Percentiles rank a stretch among this genome's conserved stretches.
Conservation (phyloP, 2,113 vertebrate genomes). For the Marmota flaviventris region DNA sequence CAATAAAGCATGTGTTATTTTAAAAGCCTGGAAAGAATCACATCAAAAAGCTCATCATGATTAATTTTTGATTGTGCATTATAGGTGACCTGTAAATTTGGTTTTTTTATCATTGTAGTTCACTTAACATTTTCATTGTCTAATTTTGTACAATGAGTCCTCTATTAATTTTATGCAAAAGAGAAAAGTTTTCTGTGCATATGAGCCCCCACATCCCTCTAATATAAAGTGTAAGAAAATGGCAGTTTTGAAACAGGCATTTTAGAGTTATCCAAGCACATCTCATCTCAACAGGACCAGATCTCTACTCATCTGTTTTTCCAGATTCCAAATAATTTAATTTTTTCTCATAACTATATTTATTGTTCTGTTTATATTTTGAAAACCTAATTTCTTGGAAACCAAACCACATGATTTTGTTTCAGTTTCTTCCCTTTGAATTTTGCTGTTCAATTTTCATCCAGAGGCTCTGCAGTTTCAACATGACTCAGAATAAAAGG, state of each 20-base stretch:
- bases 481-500: conserved; percentile 78
- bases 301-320: neutral
- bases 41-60: neutral
- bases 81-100: neutral
- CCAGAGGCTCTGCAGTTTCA: conserved; percentile 70
- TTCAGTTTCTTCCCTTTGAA: conserved; percentile 63
- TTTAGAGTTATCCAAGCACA: neutral
- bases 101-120: conserved; percentile 50
- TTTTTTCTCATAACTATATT: conserved; percentile 39
- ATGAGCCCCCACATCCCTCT: neutral
- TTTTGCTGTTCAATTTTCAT: conserved; percentile 60
- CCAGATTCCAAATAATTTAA: neutral
- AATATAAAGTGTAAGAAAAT: conserved; percentile 15
- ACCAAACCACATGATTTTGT: conserved; percentile 58
- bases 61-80: conserved; percentile 8
- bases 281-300: neutral
- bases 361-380: neutral
- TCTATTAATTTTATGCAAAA: neutral
- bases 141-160: neutral
- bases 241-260: neutral
- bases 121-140: conserved; percentile 40
- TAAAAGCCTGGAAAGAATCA: conserved; percentile 20
- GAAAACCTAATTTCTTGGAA: neutral
- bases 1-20: neutral
- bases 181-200: neutral